phyloP scores from a whole-genome alignment of 2,113 vertebrate species.

The Rhinoderma darwinii region DNA sequence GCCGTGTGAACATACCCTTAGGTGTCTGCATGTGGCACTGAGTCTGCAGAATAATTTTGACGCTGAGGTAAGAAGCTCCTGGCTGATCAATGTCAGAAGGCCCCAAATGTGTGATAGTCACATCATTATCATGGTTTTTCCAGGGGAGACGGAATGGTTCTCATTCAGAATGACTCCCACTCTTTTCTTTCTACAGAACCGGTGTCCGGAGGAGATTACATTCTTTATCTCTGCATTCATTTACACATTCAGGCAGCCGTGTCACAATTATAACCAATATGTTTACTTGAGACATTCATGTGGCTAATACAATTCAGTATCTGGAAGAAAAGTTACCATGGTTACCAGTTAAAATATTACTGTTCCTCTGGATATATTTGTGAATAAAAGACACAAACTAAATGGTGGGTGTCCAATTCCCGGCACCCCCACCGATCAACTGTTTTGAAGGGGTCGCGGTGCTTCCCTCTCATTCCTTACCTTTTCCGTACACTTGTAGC shows the following conservation, averaged over 20 bases:
- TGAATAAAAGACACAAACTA: constrained; percentile 25
- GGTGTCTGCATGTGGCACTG: not conserved
- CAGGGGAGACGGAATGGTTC: not conserved
- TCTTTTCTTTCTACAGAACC: not conserved
- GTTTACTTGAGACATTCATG: constrained; percentile 13
- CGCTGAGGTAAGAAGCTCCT: not conserved
- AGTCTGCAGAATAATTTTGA: not conserved
- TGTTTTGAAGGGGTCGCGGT: no score
- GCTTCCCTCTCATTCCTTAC: no score
- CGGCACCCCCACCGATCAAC: no score
- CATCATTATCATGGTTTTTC: constrained; percentile 1
- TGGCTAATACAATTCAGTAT: constrained; percentile 31
- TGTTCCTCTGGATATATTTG: not conserved
- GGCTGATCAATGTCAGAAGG: not conserved
- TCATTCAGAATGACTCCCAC: not conserved
- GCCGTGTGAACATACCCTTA: no score
- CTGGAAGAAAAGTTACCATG: constrained; percentile 17
- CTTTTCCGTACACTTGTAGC: no score
- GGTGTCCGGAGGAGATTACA: constrained; percentile 49
- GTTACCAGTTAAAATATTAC: not conserved
- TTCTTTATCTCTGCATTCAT: not conserved
- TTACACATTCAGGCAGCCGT: not conserved
- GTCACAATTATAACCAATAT: constrained; percentile 6
- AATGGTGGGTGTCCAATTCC: no score
- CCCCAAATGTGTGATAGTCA: not conserved